Evolutionary conservation across 2,888 invertebrate genomes (phyloP).

Genomic region (Drosophila algonquin): DNA sequence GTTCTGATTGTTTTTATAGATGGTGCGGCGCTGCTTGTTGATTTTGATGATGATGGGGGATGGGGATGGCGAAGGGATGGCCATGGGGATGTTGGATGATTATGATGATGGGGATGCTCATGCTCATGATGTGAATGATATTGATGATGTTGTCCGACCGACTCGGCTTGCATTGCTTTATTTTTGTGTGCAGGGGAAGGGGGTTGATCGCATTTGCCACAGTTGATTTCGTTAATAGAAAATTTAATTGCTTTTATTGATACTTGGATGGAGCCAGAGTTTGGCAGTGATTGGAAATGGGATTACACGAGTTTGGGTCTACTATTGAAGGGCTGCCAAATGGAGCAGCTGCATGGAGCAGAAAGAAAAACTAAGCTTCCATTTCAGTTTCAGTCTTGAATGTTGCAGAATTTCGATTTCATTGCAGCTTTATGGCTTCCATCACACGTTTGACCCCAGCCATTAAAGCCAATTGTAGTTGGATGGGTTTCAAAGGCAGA

Average conservation of each 20-base stretch:
- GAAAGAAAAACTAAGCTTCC: background rate
- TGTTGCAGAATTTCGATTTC: background rate
- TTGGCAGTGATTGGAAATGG: constrained; percentile 53
- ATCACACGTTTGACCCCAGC: background rate
- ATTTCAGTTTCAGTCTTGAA: background rate
- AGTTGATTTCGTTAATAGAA: constrained; percentile 74
- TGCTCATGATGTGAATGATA: constrained; percentile 21
- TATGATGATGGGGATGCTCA: background rate
- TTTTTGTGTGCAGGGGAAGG: constrained; percentile 4
- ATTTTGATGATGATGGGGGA: constrained; percentile 48
- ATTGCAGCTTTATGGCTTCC: background rate
- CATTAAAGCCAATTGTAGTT: constrained; percentile 20
- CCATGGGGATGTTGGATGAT: background rate
- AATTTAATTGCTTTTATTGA: constrained; percentile 78
- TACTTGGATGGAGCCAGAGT: constrained; percentile 47
- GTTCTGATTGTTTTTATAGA: constrained; percentile 71
- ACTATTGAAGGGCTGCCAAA: background rate
- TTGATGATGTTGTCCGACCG: constrained; percentile 28
- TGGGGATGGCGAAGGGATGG: background rate
- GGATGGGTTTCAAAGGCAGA: constrained; percentile 16
- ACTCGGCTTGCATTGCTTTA: constrained; percentile 34
- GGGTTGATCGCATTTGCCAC: constrained; percentile 45
- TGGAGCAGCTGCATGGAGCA: no score
- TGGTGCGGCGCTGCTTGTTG: constrained; percentile 68
- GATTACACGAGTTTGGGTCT: constrained; percentile 53